Evolutionary conservation across 2,113 vertebrate genomes (phyloP), one percentile per base, ranked within the genome.

Genomic region (Sciurus niger): DNA sequence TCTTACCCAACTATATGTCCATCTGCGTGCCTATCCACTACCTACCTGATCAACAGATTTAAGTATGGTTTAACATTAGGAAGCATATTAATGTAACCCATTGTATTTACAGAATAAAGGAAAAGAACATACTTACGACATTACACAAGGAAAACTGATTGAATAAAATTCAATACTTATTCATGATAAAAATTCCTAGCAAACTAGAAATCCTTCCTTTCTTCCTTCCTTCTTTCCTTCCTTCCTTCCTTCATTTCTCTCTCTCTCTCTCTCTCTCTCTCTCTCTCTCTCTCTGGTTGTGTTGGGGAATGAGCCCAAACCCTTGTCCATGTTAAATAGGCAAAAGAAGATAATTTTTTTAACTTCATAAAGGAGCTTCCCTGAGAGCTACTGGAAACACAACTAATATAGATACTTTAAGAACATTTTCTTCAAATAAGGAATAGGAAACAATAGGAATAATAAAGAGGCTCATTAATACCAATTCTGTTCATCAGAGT

Each of bases 101-200:
- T 90, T 51, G 53, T 20, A 55, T 65, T 40, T 86, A 90, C 17
- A 58, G 37, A 97, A 73, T 60, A 76, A 92, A 79, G 32, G 20
- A 65, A 85, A 68, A 63, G 17, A 4, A 43, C 11, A 65, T 37
- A 0, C 65, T 82, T 63, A 16, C 73, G 20, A 46, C 55, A 53
- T 73, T 40, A 76, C 3, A 76, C 37, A 77, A 73, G 37, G 32
- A 73, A 93, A 94, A 84, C 5, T n/a, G 74, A 67, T 40, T 32
- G 28, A 8, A 18, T 58, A 60, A 78, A 77, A 78, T 87, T 73
- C 4, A 40, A 32, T 89, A 58, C 12, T 68, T 14, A n/a, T 22
- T 53, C 22, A 78, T 77, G 37, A 74, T 40, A 68, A 60, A 82
- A 51, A 53, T 53, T 53, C 53, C 53, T 60, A 53, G 51, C 60